Evolutionary conservation across 1,140 invertebrate species (phyloP).

Genomic region (Limonius californicus): DNA sequence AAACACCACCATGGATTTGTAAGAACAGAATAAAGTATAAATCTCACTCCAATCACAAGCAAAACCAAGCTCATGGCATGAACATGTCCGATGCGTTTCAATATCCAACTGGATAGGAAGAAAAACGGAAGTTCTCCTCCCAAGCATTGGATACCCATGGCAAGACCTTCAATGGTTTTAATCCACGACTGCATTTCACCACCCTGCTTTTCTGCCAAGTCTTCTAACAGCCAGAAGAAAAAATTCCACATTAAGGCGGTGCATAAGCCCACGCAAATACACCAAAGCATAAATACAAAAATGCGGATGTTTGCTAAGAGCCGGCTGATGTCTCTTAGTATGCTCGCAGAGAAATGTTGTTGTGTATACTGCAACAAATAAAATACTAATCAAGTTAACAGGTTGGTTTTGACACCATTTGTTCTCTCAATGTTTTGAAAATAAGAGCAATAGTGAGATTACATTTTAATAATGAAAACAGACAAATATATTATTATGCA

Average conservation of each 20-base stretch:
- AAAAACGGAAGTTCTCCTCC: slow-evolving; percentile 87
- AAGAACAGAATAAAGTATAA: slow-evolving; percentile 78
- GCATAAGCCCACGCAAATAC: slow-evolving; percentile 76
- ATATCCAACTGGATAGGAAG: slow-evolving; percentile 75
- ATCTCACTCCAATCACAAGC: slow-evolving; percentile 69
- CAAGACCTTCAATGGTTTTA: slow-evolving; percentile 78
- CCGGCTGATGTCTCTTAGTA: slow-evolving; percentile 59
- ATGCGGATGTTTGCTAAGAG: slow-evolving; percentile 61
- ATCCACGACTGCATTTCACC: slow-evolving; percentile 55
- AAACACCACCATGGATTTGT: slow-evolving; percentile 77
- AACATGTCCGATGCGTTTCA: slow-evolving; percentile 78
- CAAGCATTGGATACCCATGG: slow-evolving; percentile 76
- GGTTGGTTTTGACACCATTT: too few species aligned
- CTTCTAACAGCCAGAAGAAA: slow-evolving; percentile 77
- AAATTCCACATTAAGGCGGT: slow-evolving; percentile 88
- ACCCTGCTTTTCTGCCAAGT: slow-evolving; percentile 52
- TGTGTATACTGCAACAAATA: slow-evolving; percentile 59
- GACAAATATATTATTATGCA: too few species aligned
- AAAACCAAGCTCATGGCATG: slow-evolving; percentile 79
- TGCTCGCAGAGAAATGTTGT: slow-evolving; percentile 59
- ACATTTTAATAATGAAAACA: too few species aligned
- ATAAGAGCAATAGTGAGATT: too few species aligned
- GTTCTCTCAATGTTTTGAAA: too few species aligned
- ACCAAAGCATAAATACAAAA: slow-evolving; percentile 70
- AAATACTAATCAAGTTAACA: too few species aligned